phyloP scores from a whole-genome alignment of 92 coral and sea anemone species.

The Scolanthus callimorphus region DNA sequence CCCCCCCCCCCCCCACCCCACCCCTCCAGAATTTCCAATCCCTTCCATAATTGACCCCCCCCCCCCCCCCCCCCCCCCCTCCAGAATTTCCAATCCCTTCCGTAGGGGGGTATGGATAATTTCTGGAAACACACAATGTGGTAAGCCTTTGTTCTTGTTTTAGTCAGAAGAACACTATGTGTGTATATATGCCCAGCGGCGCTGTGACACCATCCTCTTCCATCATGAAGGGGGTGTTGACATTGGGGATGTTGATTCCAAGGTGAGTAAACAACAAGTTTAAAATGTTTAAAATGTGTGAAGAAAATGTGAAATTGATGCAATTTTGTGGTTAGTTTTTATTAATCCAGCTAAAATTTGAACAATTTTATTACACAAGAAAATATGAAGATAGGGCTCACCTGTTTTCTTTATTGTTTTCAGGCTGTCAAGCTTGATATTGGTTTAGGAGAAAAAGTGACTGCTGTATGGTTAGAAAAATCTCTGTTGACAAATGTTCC shows the following conservation, averaged over 20 bases:
- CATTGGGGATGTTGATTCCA: slow-evolving; percentile 93
- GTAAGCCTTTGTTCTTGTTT: not conserved
- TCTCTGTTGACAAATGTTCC: slow-evolving; percentile 73
- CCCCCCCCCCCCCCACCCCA: no score
- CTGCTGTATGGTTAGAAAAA: slow-evolving; percentile 55
- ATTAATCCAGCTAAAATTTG: not conserved
- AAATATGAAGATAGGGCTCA: not conserved
- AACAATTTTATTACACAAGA: not conserved
- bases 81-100: no score
- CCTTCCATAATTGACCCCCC: no score
- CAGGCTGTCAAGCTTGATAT: slow-evolving; percentile 85
- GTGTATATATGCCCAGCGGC: slow-evolving; percentile 92
- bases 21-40: no score
- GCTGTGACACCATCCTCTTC: slow-evolving; percentile 89
- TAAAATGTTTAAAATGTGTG: not conserved
- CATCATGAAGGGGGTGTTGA: slow-evolving; percentile 98
- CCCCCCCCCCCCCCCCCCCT: no score
- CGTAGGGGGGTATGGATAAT: no score
- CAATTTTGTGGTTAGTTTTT: not conserved
- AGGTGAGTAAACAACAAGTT: slow-evolving; percentile 38
- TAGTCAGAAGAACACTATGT: slow-evolving; percentile 87
- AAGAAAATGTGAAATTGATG: not conserved
- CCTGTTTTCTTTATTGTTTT: not conserved
- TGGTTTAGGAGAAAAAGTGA: slow-evolving; percentile 62
- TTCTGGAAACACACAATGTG: no score